Evolutionary conservation across 2,113 vertebrate species (phyloP), one percentile per base, ranked within the genome.

Genomic region (Bos indicus): DNA sequence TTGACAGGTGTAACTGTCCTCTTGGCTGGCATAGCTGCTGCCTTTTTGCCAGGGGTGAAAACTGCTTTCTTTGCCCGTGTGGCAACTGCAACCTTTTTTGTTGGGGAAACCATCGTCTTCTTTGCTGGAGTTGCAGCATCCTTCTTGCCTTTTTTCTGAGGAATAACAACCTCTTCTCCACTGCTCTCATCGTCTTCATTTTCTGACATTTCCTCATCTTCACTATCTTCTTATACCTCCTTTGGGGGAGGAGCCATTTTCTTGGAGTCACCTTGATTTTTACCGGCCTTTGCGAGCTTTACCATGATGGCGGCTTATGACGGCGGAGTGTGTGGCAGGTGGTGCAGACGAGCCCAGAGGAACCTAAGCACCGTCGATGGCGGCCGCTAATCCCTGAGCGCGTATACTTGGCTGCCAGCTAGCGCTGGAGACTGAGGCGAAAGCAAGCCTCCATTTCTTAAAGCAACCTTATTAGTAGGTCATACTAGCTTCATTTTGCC

Each of bases 161-260:
- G 33, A 4, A 67, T 77, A 16, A 98, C 43, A 46, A 97, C 91
- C 97, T 99, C 99, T 36, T 99, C 40, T 40, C 40, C 99, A 0
- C 99, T 99, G 95, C 99, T 99, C 0, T 99, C 99, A 0, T 99
- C 99, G 9, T 99, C 99, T 77, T 99, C 99, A 33, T 99, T 98
- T 0, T 99, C 98, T 0, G 98, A 98, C 3, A 99, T 99, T 87
- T 99, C 99, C 16, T 99, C 99, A 80, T 99, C 99, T 71, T 99
- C 99, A 0, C 99, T 99, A 0, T 99, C 99, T 57, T 99, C 99
- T 0, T 99, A 99, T 78, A 5, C 74, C 74, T 78, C 74, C 26
- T 78, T 78, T 5, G 26, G 99, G 2, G 99, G 99, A 62, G 99
- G 99, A 16, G 99, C 99, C 98, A 99, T 99, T 98, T 99, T 99